phyloP scores from a whole-genome alignment of 1,140 invertebrate species.

The Nasonia vitripennis region DNA sequence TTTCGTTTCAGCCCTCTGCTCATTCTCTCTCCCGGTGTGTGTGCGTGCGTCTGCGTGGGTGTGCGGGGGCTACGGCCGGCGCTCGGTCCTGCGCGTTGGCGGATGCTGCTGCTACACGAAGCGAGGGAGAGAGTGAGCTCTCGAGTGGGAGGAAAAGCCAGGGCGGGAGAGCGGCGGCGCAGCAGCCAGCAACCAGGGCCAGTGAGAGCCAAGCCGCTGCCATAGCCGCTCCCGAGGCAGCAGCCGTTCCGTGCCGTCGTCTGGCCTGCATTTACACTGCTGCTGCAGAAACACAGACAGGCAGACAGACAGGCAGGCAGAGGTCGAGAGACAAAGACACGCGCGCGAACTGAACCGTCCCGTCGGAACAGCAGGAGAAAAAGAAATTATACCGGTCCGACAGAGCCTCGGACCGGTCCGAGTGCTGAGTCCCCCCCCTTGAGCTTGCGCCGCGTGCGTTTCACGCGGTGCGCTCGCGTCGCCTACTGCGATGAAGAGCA shows the following conservation, averaged over 20 bases:
- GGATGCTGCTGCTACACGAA: conserved; percentile 61
- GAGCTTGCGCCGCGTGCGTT: conserved; percentile 13
- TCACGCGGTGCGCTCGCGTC: conserved; percentile 3
- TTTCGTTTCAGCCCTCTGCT: conserved; percentile 46
- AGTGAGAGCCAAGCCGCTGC: conserved; percentile 73
- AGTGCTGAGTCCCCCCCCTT: background rate
- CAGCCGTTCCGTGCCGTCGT: conserved; percentile 6
- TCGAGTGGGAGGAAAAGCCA: conserved; percentile 53
- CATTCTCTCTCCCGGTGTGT: background rate
- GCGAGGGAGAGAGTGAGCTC: background rate
- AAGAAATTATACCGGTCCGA: conserved; percentile 39
- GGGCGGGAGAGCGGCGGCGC: conserved; percentile 55
- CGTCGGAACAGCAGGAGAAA: conserved; percentile 48
- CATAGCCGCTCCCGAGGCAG: conserved; percentile 70
- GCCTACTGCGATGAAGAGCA: background rate
- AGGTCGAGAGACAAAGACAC: background rate
- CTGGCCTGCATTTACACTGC: background rate
- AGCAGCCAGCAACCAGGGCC: conserved; percentile 54
- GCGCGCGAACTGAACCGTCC: too few relatives aligned
- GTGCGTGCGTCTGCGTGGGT: background rate
- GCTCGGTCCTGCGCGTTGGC: conserved; percentile 68
- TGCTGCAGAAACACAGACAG: background rate
- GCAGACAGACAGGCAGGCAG: background rate
- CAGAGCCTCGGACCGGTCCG: background rate
- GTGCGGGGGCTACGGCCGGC: background rate